Conservation (phyloP, 2,113 vertebrate species). For the Leptobrachium leishanense region DNA sequence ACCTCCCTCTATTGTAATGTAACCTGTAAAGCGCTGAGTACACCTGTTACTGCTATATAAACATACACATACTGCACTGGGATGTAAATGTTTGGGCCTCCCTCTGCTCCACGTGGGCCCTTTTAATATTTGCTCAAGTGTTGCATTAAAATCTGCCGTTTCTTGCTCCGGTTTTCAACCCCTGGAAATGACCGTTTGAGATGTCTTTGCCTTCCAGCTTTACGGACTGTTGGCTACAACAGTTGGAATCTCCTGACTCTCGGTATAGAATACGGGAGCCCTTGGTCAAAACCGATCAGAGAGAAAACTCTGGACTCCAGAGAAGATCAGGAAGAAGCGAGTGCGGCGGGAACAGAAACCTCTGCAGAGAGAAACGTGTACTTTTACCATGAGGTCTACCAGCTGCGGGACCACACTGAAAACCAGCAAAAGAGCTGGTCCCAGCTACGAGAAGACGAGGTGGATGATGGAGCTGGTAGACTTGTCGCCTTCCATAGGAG, state of each 20-base stretch:
- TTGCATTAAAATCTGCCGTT: too few species aligned
- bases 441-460: not conserved
- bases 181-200: not conserved
- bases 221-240: conserved; percentile 11
- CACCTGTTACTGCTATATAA: too few species aligned
- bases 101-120: too few species aligned
- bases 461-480: not conserved
- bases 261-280: not conserved
- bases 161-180: too few species aligned
- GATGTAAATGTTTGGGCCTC: too few species aligned
- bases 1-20: too few species aligned
- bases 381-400: not conserved
- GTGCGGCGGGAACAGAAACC: not conserved
- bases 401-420: not conserved
- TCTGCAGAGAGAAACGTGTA: not conserved
- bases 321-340: not conserved
- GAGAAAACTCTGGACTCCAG: not conserved
- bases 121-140: too few species aligned
- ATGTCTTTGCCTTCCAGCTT: conserved; percentile 9
- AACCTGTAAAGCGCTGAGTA: too few species aligned
- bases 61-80: too few species aligned
- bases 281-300: conserved; percentile 28
- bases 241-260: conserved; percentile 31
- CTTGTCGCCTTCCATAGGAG: conserved; percentile 14
- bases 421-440: not conserved